Base-by-base conservation (phyloP, 2,797 vertebrate genomes). In the Mionectes olivaceus region DNA sequence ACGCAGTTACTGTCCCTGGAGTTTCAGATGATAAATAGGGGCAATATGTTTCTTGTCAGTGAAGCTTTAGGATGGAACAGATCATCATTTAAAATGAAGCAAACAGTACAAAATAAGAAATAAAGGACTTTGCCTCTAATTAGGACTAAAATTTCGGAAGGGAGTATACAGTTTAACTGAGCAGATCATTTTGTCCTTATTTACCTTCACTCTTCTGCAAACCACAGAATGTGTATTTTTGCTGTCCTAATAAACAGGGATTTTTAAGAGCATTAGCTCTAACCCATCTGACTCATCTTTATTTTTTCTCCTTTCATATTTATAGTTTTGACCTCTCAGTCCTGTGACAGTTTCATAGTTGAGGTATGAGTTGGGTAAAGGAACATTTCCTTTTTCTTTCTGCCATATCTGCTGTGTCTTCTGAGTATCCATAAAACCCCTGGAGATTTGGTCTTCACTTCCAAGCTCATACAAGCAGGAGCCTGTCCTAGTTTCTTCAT, bases 311-410 rank as follows among this genome's bases (percentile, higher is more conserved):
- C 68, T 80, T 39, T 35, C 35, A 14, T 89, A 92, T 86, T 92
- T 83, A 89, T 74, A 91, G 71, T 27, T 93, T 67, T 83, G 93
- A 93, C 39, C 70, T 91, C 73, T 55, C 46, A 84, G 78, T 89
- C 90, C 77, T 87, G 77, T 65, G 87, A 92, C 75, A 73, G 76
- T 47, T 63, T 74, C 89, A 89, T 76, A 65, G 37, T 61, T 95
- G 43, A 88, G 80, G 60, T 75, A 93, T 55, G 78, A 89, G 60
- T 0, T 55, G 70, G 67, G 33, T 37, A 84, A 84, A 73, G 43
- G 39, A 96, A 63, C 19, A 44, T 75, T 81, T 83, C 82, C 44
- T 74, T 83, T 83, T 78, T 22, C 28, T 86, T 93, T 81, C 28
- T 77, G 75, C 71, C n/a, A 2, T 35, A 19, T 67, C 76, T 75